Evolutionary conservation across 2,113 vertebrate species (phyloP), one percentile per base, ranked within the genome.

Genomic region (Poeciliopsis retropinna): DNA sequence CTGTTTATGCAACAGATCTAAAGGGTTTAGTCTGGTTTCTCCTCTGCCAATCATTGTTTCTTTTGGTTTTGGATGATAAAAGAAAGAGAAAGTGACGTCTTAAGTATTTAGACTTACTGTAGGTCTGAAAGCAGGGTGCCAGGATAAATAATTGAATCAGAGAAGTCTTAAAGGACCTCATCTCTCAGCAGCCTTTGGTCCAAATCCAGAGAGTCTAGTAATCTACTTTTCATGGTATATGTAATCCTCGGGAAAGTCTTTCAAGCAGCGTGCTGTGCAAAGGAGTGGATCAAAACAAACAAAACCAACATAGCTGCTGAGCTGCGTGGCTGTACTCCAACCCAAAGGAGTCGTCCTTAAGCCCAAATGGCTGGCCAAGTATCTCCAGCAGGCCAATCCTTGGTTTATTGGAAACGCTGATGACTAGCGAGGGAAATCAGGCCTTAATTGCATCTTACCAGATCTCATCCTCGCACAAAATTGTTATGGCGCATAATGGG

Each of bases 221-320:
- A 89, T 90, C 89, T 90, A 75, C 87, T 90, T 88, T 91, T 86
- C 86, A 85, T 80, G 84, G 80, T 87, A 75, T 82, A 84, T 88
- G 76, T 88, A 88, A 89, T 91, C 90, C 86, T 32, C 34, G 17
- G 87, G 62, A 86, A 83, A 79, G 81, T 80, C 90, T 83, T 90
- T 81, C 85, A 87, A 86, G 68, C 76, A 37, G 81, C 82, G 37
- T 60, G 76, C 80, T 84, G 83, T 69, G 86, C 86, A 81, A 80
- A 83, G 80, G 81, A 88, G 77, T 54, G 84, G 84, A 89, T 90
- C 81, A 85, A 88, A 90, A 89, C 86, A 90, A 91, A 88, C 83
- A 88, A 73, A 90, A 91, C 87, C 83, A 87, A 73, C 85, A 83
- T 75, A 77, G 82, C 84, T 76, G 76, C 78, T 84, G 75, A 85